Evolutionary conservation across 2,797 vertebrate genomes (phyloP).

Genomic region (Staurois parvus): DNA sequence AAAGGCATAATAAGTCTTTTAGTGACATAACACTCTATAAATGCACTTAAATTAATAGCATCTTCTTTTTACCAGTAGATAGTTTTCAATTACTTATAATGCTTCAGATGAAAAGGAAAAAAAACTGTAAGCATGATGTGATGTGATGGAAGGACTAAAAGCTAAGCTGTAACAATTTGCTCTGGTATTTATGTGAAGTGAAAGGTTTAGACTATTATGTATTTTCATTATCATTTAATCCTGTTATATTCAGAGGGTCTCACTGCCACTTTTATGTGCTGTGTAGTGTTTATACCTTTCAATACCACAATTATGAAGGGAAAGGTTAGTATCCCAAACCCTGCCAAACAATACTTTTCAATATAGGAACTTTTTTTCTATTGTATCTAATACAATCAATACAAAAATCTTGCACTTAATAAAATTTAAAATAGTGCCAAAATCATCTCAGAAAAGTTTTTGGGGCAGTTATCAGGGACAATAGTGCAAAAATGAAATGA

Average conservation of each 20-base stretch:
- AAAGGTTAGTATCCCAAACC: slow-evolving; percentile 18
- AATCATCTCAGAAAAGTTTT: no score
- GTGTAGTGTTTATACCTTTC: slow-evolving; percentile 50
- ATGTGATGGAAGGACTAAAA: slow-evolving; percentile 65
- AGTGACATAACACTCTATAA: slow-evolving; percentile 70
- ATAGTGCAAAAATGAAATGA: no score
- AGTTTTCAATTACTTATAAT: slow-evolving; percentile 76
- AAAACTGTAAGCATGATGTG: slow-evolving; percentile 68
- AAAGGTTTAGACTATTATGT: slow-evolving; percentile 54
- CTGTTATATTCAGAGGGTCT: slow-evolving; percentile 56
- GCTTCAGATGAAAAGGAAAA: slow-evolving; percentile 64
- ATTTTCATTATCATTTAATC: slow-evolving; percentile 65
- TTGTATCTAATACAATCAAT: neutral
- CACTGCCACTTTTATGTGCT: neutral
- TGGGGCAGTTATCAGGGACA: no score
- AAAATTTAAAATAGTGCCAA: neutral
- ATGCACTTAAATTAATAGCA: slow-evolving; percentile 77
- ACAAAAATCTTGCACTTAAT: neutral
- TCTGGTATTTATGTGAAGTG: slow-evolving; percentile 48
- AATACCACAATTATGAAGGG: slow-evolving; percentile 20
- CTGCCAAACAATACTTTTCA: neutral
- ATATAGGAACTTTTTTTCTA: neutral
- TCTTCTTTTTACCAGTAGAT: slow-evolving; percentile 68
- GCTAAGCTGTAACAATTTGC: slow-evolving; percentile 57
- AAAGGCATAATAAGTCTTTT: slow-evolving; percentile 74